Conservation (phyloP, 1,140 invertebrate species). For the Scaptomyza graminum region DNA sequence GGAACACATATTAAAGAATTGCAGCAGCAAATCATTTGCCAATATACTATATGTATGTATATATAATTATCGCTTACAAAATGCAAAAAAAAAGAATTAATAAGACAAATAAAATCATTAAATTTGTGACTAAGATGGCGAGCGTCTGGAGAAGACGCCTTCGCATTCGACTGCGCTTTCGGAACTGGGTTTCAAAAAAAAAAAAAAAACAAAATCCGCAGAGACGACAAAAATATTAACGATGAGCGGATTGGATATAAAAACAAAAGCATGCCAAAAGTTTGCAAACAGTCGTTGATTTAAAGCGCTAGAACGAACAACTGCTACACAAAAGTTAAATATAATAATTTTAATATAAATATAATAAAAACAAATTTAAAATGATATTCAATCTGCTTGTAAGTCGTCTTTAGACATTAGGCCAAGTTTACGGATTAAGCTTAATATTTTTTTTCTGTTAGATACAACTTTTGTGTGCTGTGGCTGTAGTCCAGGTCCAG, state of each 20-base stretch:
- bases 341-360: neutral
- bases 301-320: constrained; percentile 64
- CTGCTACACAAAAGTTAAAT: constrained; percentile 9
- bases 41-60: constrained; percentile 47
- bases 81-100: constrained; percentile 22
- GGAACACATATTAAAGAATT: constrained; percentile 62
- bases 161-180: constrained; percentile 20
- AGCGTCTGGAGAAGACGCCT: constrained; percentile 41
- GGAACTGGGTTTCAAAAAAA: constrained; percentile 57
- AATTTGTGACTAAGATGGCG: constrained; percentile 74
- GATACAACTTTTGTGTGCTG: constrained; percentile 38
- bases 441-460: constrained; percentile 26
- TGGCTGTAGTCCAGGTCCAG: constrained; percentile 35
- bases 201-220: neutral
- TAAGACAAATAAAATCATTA: constrained; percentile 74
- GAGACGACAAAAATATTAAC: constrained; percentile 41
- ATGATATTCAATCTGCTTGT: constrained; percentile 52
- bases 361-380: constrained; percentile 11
- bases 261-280: constrained; percentile 70
- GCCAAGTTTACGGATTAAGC: constrained; percentile 22
- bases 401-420: constrained; percentile 31
- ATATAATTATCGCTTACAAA: constrained; percentile 42
- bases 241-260: constrained; percentile 70
- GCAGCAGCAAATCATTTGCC: constrained; percentile 65
- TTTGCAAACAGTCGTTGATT: constrained; percentile 66